These are phyloP conservation scores for Onychostruthus taczanowskii DNA, from an alignment of 2,113 vertebrate genomes.

Conservation along the genomic window DNA sequence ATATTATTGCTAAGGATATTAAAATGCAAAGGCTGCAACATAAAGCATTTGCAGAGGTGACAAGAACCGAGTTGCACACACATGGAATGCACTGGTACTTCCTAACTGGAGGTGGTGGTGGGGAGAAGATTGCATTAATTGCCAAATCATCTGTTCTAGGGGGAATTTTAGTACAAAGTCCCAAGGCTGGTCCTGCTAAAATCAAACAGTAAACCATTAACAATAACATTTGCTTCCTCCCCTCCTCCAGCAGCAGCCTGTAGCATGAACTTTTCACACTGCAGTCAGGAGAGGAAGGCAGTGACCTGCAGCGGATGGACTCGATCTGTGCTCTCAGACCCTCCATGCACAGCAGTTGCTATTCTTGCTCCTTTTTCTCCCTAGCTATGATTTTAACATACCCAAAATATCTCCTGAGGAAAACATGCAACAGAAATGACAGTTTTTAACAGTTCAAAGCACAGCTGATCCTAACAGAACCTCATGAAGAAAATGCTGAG, in stretches of 20 bases:
- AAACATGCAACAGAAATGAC: background rate
- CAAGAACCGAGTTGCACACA: background rate
- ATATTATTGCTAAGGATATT: background rate
- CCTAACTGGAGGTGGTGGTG: background rate
- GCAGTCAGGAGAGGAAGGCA: background rate
- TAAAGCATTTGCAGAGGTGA: background rate
- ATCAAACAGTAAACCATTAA: background rate
- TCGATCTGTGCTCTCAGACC: background rate
- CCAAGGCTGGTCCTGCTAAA: background rate
- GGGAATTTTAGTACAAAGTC: background rate
- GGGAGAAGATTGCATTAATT: background rate
- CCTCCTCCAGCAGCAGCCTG: background rate
- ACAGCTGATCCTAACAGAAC: constrained; percentile 45
- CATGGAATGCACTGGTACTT: background rate
- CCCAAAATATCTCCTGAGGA: constrained; percentile 7
- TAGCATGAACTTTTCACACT: constrained; percentile 5
- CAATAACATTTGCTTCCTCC: background rate
- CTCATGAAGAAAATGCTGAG: background rate
- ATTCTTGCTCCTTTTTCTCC: constrained; percentile 1
- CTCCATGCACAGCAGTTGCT: background rate
- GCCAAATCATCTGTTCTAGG: background rate
- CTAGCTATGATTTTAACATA: constrained; percentile 18
- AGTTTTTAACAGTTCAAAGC: constrained; percentile 34
- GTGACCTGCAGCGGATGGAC: background rate
- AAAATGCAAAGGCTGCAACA: background rate